Percentiles rank a stretch among this genome's conserved stretches.
These are phyloP conservation scores for Apostichopus japonicus DNA, from an alignment of 35 echinoderm and acorn worm species.

Conservation along the genomic window DNA sequence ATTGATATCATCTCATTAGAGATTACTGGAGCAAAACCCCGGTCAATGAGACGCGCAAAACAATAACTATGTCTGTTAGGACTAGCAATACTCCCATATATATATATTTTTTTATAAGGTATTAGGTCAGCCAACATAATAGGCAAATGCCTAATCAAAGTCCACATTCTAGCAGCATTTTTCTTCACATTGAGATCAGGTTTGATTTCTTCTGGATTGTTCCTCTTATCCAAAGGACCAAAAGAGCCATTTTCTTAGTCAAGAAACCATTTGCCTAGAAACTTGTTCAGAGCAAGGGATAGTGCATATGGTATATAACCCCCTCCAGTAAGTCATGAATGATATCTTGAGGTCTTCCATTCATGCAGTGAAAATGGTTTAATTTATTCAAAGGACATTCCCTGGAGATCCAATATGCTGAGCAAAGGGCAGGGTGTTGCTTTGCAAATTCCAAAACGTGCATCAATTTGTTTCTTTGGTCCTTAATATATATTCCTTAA, in stretches of 20 bases:
- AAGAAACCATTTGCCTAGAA: too few relatives aligned
- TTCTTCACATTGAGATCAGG: conserved; percentile 38
- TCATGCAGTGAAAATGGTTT: conserved; percentile 50
- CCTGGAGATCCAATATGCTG: conserved; percentile 27
- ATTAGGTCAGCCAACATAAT: conserved; percentile 8
- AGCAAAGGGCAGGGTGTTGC: conserved; percentile 8
- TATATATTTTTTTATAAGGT: conserved; percentile 23
- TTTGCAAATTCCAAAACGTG: conserved; percentile 21
- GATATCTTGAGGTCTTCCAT: conserved; percentile 27
- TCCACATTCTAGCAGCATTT: conserved; percentile 61
- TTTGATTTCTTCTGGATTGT: conserved; percentile 40
- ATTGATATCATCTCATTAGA: background rate
- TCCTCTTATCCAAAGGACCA: conserved; percentile 56
- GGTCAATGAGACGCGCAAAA: too few relatives aligned
- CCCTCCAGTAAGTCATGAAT: conserved; percentile 57
- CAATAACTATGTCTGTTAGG: conserved; percentile 42
- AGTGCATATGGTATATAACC: conserved; percentile 13
- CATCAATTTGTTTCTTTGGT: conserved; percentile 30
- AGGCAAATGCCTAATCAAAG: conserved; percentile 38
- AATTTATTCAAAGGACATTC: conserved; percentile 27
- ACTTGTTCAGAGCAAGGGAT: conserved; percentile 1
- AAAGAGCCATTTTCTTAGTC: background rate
- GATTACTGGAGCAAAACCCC: conserved; percentile 22
- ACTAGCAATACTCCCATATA: conserved; percentile 21
- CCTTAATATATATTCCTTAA: background rate